A percentile compares a stretch with the other conserved stretches of the same genome.
Conservation (phyloP, 1,140 invertebrate genomes). For the Drosophila sp. region DNA sequence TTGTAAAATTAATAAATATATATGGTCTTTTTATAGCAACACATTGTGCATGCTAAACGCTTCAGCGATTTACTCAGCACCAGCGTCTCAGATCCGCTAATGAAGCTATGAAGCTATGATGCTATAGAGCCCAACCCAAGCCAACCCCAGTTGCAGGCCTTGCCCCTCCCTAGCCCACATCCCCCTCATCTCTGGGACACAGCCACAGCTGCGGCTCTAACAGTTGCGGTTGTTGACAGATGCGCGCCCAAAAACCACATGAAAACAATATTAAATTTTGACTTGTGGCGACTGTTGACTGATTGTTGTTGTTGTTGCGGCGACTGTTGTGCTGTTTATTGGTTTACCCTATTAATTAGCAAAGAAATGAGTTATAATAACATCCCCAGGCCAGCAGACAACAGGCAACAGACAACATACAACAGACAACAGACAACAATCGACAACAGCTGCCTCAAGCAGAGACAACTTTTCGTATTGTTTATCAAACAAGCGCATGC, state of each 20-base stretch:
- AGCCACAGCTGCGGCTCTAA: constrained; percentile 22
- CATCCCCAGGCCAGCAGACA: constrained; percentile 19
- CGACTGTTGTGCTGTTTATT: constrained; percentile 38
- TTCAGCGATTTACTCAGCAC: constrained; percentile 47
- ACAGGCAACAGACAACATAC: constrained; percentile 1
- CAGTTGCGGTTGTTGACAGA: constrained; percentile 43
- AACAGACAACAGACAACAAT: constrained; percentile 5
- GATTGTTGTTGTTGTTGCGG: constrained; percentile 29
- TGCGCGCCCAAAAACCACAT: constrained; percentile 47
- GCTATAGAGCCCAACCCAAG: constrained; percentile 10
- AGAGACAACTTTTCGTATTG: constrained; percentile 35
- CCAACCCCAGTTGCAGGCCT: background rate
- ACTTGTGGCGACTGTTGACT: constrained; percentile 41
- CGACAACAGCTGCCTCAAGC: constrained; percentile 18
- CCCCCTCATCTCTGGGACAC: background rate
- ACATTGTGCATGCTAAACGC: constrained; percentile 48
- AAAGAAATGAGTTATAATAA: constrained; percentile 44
- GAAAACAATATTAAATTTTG: constrained; percentile 34
- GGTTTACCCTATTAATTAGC: constrained; percentile 54
- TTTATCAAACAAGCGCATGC: constrained; percentile 35
- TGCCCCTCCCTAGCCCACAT: background rate
- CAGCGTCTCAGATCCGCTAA: constrained; percentile 31
- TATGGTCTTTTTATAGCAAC: constrained; percentile 37
- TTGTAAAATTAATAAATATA: constrained; percentile 53
- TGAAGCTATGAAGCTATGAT: no score